Evolutionary conservation across 2,113 vertebrate species (phyloP).

Genomic region (Neodontobutis hainanensis): DNA sequence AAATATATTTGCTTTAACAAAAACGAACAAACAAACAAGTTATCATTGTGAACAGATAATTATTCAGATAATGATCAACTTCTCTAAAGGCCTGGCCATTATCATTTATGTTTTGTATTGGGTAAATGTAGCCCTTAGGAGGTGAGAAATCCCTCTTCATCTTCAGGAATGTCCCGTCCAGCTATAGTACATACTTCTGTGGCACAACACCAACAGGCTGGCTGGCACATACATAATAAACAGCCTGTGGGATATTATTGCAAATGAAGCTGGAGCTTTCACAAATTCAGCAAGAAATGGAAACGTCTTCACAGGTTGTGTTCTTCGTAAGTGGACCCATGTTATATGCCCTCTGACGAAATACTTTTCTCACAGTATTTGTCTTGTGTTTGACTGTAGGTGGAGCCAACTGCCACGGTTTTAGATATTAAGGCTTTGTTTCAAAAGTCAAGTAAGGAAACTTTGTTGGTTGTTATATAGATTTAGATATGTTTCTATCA

Average conservation of each 20-base stretch:
- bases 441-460: constrained; percentile 87
- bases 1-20: constrained; percentile 23
- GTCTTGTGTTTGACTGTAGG: constrained; percentile 73
- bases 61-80: constrained; percentile 39
- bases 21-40: constrained; percentile 24
- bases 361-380: too few species aligned
- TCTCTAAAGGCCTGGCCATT: constrained; percentile 28
- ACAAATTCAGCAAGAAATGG: constrained; percentile 1
- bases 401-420: constrained; percentile 89
- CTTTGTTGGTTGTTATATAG: not conserved
- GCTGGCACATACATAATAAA: constrained; percentile 10
- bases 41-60: constrained; percentile 25
- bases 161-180: constrained; percentile 48
- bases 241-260: constrained; percentile 7
- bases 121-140: constrained; percentile 48
- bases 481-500: not conserved
- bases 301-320: not conserved
- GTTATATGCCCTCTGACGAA: constrained; percentile 2
- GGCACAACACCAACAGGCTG: constrained; percentile 6
- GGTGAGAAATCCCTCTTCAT: constrained; percentile 59
- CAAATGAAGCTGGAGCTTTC: constrained; percentile 10
- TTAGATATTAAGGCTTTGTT: constrained; percentile 92
- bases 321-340: not conserved
- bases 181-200: constrained; percentile 18
- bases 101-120: constrained; percentile 36